Evolutionary conservation across 1,140 invertebrate species (phyloP).

Genomic region (Heterodera carotae): DNA sequence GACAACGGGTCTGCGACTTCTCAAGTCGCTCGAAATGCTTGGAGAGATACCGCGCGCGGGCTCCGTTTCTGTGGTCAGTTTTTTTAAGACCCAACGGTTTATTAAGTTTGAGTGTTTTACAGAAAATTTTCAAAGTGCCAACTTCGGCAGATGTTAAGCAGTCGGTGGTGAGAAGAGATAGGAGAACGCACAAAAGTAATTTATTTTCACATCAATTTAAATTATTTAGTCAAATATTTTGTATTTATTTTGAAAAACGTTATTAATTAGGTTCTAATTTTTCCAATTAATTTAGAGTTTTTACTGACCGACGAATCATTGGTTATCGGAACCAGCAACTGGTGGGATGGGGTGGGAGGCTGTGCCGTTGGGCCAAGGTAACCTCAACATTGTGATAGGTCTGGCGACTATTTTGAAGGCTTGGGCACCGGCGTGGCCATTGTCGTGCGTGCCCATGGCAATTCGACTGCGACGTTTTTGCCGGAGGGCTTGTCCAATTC

Average conservation of each 20-base stretch:
- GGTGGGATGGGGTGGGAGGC: neutral
- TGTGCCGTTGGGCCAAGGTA: neutral
- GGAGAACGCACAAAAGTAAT: slow-evolving; percentile 88
- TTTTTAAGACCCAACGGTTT: neutral
- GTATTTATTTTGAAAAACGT: too few relatives aligned
- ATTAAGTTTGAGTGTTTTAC: slow-evolving; percentile 22
- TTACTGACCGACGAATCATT: slow-evolving; percentile 92
- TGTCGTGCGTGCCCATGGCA: slow-evolving; percentile 50
- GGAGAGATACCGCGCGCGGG: slow-evolving; percentile 66
- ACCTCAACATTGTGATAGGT: slow-evolving; percentile 70
- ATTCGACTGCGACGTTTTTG: slow-evolving; percentile 9
- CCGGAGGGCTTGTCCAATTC: slow-evolving; percentile 10
- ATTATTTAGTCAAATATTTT: too few relatives aligned
- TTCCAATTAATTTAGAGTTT: slow-evolving; percentile 71
- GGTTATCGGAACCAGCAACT: slow-evolving; percentile 76
- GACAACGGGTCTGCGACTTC: slow-evolving; percentile 76
- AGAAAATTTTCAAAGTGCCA: slow-evolving; percentile 70
- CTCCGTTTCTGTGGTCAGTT: slow-evolving; percentile 54
- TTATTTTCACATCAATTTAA: too few relatives aligned
- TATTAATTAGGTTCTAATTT: too few relatives aligned
- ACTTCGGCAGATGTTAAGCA: slow-evolving; percentile 77
- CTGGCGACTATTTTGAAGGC: slow-evolving; percentile 92
- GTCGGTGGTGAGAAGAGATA: slow-evolving; percentile 79
- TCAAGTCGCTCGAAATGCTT: slow-evolving; percentile 78
- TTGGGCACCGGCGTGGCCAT: slow-evolving; percentile 76